phyloP scores from a whole-genome alignment of 2,113 vertebrate species.

The Triplophysa rosa region DNA sequence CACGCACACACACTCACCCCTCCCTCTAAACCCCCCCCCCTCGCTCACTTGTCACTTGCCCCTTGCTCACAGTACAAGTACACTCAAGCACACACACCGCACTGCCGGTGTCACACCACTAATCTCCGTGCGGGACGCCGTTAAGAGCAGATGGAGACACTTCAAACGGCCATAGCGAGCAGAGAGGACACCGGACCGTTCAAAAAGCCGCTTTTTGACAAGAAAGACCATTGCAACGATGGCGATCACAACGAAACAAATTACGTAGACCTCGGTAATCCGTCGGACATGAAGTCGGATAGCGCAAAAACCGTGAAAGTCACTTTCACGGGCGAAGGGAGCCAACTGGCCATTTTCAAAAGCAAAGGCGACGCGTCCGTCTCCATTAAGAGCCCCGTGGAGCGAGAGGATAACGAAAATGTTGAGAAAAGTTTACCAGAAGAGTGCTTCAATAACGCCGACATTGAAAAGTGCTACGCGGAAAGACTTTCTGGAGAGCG shows the following conservation, averaged over 20 bases:
- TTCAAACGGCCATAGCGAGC: slow-evolving; percentile 69
- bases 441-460: background rate
- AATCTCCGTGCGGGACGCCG: slow-evolving; percentile 43
- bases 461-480: slow-evolving; percentile 34
- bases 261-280: slow-evolving; percentile 73
- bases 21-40: background rate
- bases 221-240: slow-evolving; percentile 50
- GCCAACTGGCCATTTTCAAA: slow-evolving; percentile 69
- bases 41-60: slow-evolving; percentile 20
- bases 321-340: slow-evolving; percentile 71
- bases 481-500: slow-evolving; percentile 41
- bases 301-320: slow-evolving; percentile 67
- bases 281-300: slow-evolving; percentile 62
- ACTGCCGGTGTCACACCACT: slow-evolving; percentile 46
- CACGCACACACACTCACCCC: background rate
- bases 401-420: slow-evolving; percentile 36
- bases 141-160: slow-evolving; percentile 75
- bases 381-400: slow-evolving; percentile 13
- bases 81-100: slow-evolving; percentile 8
- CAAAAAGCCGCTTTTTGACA: slow-evolving; percentile 64
- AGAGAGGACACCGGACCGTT: slow-evolving; percentile 68
- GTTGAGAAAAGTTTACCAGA: slow-evolving; percentile 16
- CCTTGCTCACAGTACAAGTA: background rate
- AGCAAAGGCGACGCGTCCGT: slow-evolving; percentile 56
- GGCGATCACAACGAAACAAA: slow-evolving; percentile 69